Evolutionary conservation across 2,797 vertebrate species (phyloP).

Genomic region (Muscicapa striata): DNA sequence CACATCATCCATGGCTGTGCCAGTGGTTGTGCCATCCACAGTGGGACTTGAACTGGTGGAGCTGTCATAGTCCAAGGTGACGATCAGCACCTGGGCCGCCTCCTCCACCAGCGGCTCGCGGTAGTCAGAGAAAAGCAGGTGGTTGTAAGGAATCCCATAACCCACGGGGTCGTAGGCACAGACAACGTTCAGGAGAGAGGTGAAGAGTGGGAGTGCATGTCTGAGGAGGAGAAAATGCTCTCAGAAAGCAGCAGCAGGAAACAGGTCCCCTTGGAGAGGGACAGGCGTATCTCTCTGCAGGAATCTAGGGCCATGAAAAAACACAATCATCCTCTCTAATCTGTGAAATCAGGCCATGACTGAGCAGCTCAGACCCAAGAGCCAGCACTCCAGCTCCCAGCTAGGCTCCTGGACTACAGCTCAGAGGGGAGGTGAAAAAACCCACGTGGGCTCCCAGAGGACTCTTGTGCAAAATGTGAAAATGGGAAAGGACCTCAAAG

Average conservation of each 20-base stretch:
- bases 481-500: not conserved
- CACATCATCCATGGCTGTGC: slow-evolving; percentile 92
- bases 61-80: slow-evolving; percentile 92
- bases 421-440: not conserved
- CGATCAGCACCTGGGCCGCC: slow-evolving; percentile 94
- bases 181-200: slow-evolving; percentile 94
- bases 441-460: not conserved
- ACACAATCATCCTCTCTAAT: not conserved
- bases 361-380: not conserved
- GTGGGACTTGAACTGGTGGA: slow-evolving; percentile 79
- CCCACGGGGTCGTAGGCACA: slow-evolving; percentile 98
- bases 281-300: not conserved
- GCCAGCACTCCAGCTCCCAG: not conserved
- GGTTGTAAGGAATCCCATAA: slow-evolving; percentile 98
- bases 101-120: slow-evolving; percentile 96
- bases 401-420: not conserved
- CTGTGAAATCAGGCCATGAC: not conserved
- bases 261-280: not conserved
- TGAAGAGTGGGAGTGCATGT: slow-evolving; percentile 95
- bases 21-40: slow-evolving; percentile 83
- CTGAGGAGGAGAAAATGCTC: slow-evolving; percentile 68
- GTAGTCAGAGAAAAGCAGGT: slow-evolving; percentile 96
- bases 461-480: not conserved
- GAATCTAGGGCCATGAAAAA: not conserved
- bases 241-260: not conserved